phyloP scores from a whole-genome alignment of 2,797 vertebrate species.

The Enteromius viviparus region DNA sequence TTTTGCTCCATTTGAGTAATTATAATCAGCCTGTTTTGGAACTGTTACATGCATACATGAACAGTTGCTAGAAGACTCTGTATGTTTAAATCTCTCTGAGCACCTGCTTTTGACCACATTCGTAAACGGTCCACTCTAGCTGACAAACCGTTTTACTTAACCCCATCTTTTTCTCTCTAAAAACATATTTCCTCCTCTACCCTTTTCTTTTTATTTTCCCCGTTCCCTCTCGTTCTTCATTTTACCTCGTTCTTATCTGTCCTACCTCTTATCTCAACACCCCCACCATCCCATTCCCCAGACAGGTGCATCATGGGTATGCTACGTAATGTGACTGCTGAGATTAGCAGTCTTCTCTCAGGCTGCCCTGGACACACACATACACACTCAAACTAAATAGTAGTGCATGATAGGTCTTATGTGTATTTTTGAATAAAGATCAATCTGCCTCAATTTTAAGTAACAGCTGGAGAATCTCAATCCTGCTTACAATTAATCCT shows the following conservation, averaged over 20 bases:
- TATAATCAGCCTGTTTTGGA: neutral
- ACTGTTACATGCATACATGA: neutral
- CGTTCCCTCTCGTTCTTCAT: constrained; percentile 25
- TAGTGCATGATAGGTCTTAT: neutral
- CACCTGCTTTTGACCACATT: constrained; percentile 64
- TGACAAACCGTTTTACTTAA: constrained; percentile 60
- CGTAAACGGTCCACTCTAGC: constrained; percentile 65
- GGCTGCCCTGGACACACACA: constrained; percentile 2
- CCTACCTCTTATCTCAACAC: constrained; percentile 27
- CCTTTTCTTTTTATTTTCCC: constrained; percentile 32
- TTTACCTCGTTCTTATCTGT: constrained; percentile 27
- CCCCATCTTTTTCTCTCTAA: constrained; percentile 25
- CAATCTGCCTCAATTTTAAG: neutral
- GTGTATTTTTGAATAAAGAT: constrained; percentile 1
- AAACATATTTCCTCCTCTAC: constrained; percentile 27
- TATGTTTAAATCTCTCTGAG: constrained; percentile 49
- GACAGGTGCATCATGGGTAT: constrained; percentile 49
- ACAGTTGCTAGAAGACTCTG: neutral
- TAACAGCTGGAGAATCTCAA: neutral
- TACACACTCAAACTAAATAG: neutral
- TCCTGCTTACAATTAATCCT: neutral
- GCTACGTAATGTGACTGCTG: constrained; percentile 38
- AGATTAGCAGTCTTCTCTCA: constrained; percentile 42
- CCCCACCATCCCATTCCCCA: constrained; percentile 19
- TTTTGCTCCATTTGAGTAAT: constrained; percentile 20